These are phyloP conservation scores for Aphelocoma coerulescens DNA, from an alignment of 2,113 vertebrate species.

Conservation along the genomic window DNA sequence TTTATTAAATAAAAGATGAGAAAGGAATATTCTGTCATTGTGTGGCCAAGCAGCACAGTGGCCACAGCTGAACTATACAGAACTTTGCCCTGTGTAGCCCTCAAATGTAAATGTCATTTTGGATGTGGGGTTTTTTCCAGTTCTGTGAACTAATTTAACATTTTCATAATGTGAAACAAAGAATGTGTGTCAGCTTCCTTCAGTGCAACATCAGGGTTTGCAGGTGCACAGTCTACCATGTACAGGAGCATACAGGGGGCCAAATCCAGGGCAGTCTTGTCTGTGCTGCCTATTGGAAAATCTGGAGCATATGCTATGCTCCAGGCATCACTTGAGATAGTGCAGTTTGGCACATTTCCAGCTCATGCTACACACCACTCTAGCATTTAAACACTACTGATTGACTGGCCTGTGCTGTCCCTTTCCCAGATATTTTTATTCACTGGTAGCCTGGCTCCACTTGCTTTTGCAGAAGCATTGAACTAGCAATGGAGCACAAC, in stretches of 20 bases:
- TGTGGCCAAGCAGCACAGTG: background rate
- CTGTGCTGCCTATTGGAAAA: background rate
- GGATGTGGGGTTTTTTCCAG: background rate
- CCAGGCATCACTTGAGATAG: background rate
- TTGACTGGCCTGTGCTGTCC: background rate
- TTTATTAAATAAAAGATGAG: background rate
- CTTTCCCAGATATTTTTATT: background rate
- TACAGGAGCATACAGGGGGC: background rate
- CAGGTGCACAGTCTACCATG: background rate
- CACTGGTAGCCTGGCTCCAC: background rate
- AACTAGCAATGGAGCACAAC: background rate
- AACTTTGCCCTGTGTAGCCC: background rate
- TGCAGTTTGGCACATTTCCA: background rate
- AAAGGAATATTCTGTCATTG: background rate
- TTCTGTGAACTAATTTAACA: background rate
- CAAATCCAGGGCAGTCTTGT: background rate
- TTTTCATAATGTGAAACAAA: background rate
- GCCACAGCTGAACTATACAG: background rate
- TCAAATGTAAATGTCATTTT: background rate
- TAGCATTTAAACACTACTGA: background rate
- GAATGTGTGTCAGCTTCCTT: background rate
- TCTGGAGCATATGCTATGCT: background rate
- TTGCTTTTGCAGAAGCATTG: background rate
- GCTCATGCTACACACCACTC: background rate
- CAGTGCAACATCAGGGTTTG: background rate